These are phyloP conservation scores for Mesocentrotus franciscanus DNA, from an alignment of 53 echinoderm and acorn worm species.

Conservation along the genomic window DNA sequence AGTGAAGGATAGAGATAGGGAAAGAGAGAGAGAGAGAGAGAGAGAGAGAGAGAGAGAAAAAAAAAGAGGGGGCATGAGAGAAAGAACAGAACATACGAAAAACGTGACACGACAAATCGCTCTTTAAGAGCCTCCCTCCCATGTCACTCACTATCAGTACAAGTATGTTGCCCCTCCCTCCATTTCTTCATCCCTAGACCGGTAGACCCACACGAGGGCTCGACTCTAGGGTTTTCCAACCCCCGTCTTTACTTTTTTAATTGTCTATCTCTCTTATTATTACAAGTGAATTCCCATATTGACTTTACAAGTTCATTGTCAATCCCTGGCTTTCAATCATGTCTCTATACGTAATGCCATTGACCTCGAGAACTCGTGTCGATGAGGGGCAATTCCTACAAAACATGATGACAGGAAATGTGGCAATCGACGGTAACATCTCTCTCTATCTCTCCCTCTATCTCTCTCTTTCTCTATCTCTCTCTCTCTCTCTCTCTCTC, in stretches of 20 bases:
- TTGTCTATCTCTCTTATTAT: too few relatives aligned
- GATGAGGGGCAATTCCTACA: not conserved
- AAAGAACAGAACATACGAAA: not conserved
- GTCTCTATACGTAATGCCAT: too few relatives aligned
- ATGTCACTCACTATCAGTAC: too few relatives aligned
- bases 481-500: too few relatives aligned
- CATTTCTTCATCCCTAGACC: too few relatives aligned
- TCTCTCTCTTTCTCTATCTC: too few relatives aligned
- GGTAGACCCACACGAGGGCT: too few relatives aligned
- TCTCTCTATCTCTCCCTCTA: not conserved
- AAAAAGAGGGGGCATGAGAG: not conserved
- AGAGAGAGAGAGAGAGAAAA: not conserved
- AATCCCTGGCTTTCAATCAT: not conserved
- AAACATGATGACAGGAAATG: not conserved
- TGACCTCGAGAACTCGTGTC: not conserved
- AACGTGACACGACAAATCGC: too few relatives aligned
- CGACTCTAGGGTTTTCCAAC: not conserved
- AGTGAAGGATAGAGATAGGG: too few relatives aligned
- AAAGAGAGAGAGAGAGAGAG: too few relatives aligned
- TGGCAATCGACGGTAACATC: not conserved
- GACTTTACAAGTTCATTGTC: not conserved
- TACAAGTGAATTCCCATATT: not conserved
- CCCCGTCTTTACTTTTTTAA: not conserved
- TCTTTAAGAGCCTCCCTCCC: too few relatives aligned
- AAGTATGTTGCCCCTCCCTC: too few relatives aligned